Evolutionary conservation across 2,888 invertebrate genomes (phyloP).

Genomic region (Mactromeris polynyma): DNA sequence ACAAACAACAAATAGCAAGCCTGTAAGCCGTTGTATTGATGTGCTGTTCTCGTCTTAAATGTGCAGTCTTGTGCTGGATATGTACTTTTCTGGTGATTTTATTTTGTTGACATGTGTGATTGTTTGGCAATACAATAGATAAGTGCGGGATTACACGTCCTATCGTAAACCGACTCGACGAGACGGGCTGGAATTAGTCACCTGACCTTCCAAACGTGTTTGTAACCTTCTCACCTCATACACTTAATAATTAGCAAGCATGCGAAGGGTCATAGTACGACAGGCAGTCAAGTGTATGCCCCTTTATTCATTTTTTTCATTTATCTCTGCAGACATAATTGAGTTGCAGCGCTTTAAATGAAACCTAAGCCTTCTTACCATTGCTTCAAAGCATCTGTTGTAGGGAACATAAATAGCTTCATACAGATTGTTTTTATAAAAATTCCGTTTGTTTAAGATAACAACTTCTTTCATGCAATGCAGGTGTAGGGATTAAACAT

Average conservation of each 20-base stretch:
- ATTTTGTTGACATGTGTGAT: no score
- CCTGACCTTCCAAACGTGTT: neutral
- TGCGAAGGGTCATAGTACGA: neutral
- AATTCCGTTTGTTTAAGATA: neutral
- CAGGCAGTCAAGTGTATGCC: neutral
- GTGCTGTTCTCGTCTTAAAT: no score
- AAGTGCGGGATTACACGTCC: no score
- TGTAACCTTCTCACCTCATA: neutral
- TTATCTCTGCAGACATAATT: neutral
- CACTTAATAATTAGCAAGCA: neutral
- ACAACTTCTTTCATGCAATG: neutral
- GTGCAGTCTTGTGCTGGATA: no score
- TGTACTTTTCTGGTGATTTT: no score
- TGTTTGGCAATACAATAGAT: no score
- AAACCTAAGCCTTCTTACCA: neutral
- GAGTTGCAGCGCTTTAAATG: neutral
- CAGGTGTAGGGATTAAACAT: neutral
- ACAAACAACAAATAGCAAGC: no score
- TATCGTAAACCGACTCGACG: no score
- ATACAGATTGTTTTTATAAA: neutral
- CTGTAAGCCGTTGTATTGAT: no score
- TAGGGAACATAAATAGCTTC: neutral
- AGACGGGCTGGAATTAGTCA: no score
- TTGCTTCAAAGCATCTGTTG: conserved; percentile 2
- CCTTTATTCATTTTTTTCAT: neutral